Percentiles rank a stretch among this genome's conserved stretches.
phyloP scores from a whole-genome alignment of 2,888 invertebrate species.

The Caenorhabditis sp. region DNA sequence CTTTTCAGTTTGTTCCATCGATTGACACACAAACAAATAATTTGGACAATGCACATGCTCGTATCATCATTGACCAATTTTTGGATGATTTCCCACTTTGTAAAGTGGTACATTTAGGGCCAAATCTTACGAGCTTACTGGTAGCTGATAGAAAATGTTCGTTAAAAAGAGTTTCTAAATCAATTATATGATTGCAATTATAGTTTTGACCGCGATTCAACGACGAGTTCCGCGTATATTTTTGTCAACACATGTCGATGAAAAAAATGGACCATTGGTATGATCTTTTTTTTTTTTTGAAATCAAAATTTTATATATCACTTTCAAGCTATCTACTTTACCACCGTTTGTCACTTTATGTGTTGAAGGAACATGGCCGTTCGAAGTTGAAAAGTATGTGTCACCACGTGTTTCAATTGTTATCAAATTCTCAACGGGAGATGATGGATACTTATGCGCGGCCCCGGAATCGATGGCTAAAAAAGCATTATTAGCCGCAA shows the following conservation, averaged over 20 bases:
- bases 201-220: conserved; percentile 55
- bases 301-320: background rate
- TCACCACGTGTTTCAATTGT: conserved; percentile 57
- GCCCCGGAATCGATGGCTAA: conserved; percentile 64
- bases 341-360: conserved; percentile 63
- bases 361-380: conserved; percentile 57
- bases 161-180: background rate
- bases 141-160: conserved; percentile 48
- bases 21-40: conserved; percentile 65
- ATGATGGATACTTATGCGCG: conserved; percentile 64
- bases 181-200: background rate
- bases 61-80: conserved; percentile 56
- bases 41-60: conserved; percentile 53
- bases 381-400: conserved; percentile 52
- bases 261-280: conserved; percentile 43
- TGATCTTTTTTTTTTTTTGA: background rate
- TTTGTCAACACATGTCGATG: conserved; percentile 55
- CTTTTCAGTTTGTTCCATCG: conserved; percentile 58
- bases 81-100: conserved; percentile 63
- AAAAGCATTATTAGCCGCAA: conserved; percentile 58
- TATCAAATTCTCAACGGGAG: conserved; percentile 60
- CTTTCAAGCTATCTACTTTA: conserved; percentile 41
- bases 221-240: conserved; percentile 57
- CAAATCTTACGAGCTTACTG: conserved; percentile 56
- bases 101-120: conserved; percentile 61